Percentiles rank a stretch among this genome's conserved stretches.
Conservation (phyloP, 2,888 invertebrate genomes). For the Tryphoninae sp. region DNA sequence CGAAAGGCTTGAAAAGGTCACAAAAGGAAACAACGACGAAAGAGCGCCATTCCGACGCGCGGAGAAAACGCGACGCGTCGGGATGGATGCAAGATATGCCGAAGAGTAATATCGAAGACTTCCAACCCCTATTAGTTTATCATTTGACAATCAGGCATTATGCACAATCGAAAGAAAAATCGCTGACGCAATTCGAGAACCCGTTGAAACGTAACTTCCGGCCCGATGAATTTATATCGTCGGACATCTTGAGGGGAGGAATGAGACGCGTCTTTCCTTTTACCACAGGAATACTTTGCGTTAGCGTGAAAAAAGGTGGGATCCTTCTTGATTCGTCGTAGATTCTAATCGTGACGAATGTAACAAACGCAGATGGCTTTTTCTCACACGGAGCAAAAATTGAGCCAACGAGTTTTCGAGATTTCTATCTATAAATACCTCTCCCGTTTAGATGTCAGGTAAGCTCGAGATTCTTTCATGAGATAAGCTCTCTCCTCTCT, state of each 20-base stretch:
- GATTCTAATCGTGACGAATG: slow-evolving; percentile 69
- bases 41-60: slow-evolving; percentile 74
- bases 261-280: slow-evolving; percentile 46
- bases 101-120: background rate
- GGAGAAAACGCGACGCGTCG: background rate
- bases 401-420: slow-evolving; percentile 63
- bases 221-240: slow-evolving; percentile 36
- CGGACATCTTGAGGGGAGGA: slow-evolving; percentile 47
- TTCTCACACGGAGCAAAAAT: slow-evolving; percentile 67
- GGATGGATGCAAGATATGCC: background rate
- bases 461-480: slow-evolving; percentile 33
- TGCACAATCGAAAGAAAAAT: background rate
- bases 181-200: slow-evolving; percentile 35
- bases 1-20: background rate
- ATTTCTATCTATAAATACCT: slow-evolving; percentile 67
- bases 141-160: slow-evolving; percentile 15
- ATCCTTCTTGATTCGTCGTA: slow-evolving; percentile 63
- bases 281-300: background rate
- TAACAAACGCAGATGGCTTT: slow-evolving; percentile 72
- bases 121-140: slow-evolving; percentile 16
- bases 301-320: slow-evolving; percentile 11
- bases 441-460: slow-evolving; percentile 53
- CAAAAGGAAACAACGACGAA: slow-evolving; percentile 48
- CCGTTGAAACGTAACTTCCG: slow-evolving; percentile 41
- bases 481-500: slow-evolving; percentile 37